Percentiles rank a stretch among this genome's conserved stretches.
phyloP scores from a whole-genome alignment of 2,888 invertebrate species.

The Pristionchus arcanus region DNA sequence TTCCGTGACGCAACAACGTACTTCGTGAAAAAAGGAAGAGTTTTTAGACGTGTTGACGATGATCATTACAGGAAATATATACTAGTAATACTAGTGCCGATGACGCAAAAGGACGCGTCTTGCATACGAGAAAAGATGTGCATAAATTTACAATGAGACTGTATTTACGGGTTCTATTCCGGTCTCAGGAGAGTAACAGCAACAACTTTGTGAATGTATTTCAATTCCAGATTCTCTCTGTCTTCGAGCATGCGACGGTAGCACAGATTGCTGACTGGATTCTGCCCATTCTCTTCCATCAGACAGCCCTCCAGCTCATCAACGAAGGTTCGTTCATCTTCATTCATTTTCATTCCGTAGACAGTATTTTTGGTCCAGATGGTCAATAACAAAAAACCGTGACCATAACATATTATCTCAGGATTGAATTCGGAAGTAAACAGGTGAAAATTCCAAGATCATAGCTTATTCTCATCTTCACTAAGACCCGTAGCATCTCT shows the following conservation, averaged over 20 bases:
- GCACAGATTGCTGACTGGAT: slow-evolving; percentile 59
- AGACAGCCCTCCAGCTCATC: slow-evolving; percentile 41
- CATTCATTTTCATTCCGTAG: neutral
- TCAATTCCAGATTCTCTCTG: slow-evolving; percentile 57
- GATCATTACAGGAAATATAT: neutral
- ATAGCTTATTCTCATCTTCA: neutral
- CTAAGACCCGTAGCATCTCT: neutral
- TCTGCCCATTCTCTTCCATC: slow-evolving; percentile 54
- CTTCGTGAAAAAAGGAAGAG: neutral
- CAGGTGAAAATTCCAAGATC: neutral
- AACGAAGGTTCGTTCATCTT: slow-evolving; percentile 23
- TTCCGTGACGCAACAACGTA: neutral
- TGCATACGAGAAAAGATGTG: no score
- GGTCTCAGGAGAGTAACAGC: no score
- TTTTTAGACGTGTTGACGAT: neutral
- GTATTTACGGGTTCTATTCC: no score
- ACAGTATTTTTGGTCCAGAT: no score
- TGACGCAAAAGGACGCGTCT: no score
- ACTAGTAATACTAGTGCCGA: no score
- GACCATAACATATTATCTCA: no score
- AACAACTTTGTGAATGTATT: neutral
- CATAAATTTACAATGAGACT: no score
- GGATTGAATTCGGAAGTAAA: no score
- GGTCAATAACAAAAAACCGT: no score
- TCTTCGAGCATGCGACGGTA: slow-evolving; percentile 59